Percentiles rank a stretch among this genome's conserved stretches.
Conservation (phyloP, 2,888 invertebrate species). For the Argyresthia goedartella region DNA sequence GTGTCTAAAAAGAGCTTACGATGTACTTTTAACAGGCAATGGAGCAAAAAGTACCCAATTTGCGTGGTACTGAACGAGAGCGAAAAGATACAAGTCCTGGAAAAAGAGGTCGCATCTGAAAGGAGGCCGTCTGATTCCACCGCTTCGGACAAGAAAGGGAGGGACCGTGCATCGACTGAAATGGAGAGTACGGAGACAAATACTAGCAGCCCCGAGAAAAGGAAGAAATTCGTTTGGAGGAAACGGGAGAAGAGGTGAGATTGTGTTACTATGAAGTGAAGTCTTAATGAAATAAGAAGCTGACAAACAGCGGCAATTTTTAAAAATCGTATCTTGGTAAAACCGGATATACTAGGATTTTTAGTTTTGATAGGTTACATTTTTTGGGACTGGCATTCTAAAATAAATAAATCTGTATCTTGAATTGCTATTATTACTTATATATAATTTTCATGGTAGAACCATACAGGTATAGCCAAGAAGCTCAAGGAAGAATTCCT, state of each 20-base stretch:
- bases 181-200: constrained; percentile 60
- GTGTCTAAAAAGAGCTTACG: too few relatives aligned
- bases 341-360: not conserved
- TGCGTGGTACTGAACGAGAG: constrained; percentile 75
- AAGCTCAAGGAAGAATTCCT: too few relatives aligned
- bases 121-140: constrained; percentile 6
- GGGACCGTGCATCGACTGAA: constrained; percentile 18
- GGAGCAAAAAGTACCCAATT: constrained; percentile 96
- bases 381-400: too few relatives aligned
- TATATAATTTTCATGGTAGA: too few relatives aligned
- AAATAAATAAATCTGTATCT: too few relatives aligned
- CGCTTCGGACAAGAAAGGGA: constrained; percentile 32
- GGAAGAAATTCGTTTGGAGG: constrained; percentile 57
- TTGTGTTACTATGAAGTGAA: not conserved
- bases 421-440: too few relatives aligned
- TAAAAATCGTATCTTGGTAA: too few relatives aligned
- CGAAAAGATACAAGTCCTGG: constrained; percentile 57
- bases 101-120: constrained; percentile 31
- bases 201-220: constrained; percentile 56
- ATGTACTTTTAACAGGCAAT: constrained; percentile 29
- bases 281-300: too few relatives aligned
- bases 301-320: too few relatives aligned
- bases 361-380: not conserved
- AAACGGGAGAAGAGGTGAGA: constrained; percentile 48
- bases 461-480: too few relatives aligned